A percentile compares a stretch with the other conserved stretches of the same genome.
phyloP scores from a whole-genome alignment of 2,113 vertebrate species.

The Sinocyclocheilus rhinocerous region DNA sequence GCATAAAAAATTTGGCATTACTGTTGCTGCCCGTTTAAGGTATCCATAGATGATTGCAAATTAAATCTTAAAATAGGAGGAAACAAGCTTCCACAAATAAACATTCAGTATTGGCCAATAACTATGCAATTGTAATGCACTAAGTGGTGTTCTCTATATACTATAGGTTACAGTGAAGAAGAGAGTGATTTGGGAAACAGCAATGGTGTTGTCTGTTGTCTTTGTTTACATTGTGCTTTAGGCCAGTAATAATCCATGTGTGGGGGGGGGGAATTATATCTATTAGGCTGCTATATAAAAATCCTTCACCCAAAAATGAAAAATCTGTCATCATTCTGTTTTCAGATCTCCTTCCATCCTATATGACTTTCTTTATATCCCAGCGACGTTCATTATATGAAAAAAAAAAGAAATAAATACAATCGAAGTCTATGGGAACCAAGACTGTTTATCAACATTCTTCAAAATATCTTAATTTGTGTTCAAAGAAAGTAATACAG shows the following conservation, averaged over 20 bases:
- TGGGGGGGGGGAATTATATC: too few relatives aligned
- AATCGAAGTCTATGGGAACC: not conserved
- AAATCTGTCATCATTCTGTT: not conserved
- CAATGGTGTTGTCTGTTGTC: not conserved
- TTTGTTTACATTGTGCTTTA: not conserved
- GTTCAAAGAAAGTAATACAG: not conserved
- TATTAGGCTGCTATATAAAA: not conserved
- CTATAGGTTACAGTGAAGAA: not conserved
- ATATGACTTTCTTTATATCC: not conserved
- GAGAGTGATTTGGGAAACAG: not conserved
- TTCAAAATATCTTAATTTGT: not conserved
- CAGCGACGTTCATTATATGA: not conserved
- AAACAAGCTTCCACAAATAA: not conserved
- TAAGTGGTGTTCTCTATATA: not conserved
- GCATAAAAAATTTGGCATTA: not conserved
- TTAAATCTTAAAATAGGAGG: not conserved
- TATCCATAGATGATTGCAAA: not conserved
- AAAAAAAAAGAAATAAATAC: not conserved
- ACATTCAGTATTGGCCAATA: not conserved
- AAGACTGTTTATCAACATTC: not conserved
- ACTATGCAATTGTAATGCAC: not conserved
- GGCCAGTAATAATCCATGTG: too few relatives aligned
- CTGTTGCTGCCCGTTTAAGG: not conserved
- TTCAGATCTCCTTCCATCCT: not conserved
- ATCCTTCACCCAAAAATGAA: not conserved